These are phyloP conservation scores for Gymnothorax javanicus DNA, from an alignment of 2,797 vertebrate species.

Conservation along the genomic window DNA sequence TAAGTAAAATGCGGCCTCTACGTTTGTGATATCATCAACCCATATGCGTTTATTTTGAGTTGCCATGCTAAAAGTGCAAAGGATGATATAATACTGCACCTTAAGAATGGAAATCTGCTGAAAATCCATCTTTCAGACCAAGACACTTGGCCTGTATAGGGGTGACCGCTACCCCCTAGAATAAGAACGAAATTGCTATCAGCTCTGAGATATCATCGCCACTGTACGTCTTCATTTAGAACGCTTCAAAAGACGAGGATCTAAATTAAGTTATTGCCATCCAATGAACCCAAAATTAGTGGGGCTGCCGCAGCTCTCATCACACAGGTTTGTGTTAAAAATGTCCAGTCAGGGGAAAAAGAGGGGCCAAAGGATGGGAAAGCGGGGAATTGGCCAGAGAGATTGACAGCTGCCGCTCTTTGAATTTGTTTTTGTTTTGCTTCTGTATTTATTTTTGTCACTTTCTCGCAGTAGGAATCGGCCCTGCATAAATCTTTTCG, in stretches of 20 bases:
- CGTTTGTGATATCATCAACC: background rate
- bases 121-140: conserved; percentile 71
- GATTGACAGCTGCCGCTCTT: conserved; percentile 17
- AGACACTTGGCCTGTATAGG: conserved; percentile 57
- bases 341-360: conserved; percentile 58
- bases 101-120: conserved; percentile 78
- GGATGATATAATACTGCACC: conserved; percentile 75
- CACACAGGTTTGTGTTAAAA: conserved; percentile 42
- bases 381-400: conserved; percentile 30
- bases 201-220: conserved; percentile 61
- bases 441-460: conserved; percentile 45
- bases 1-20: background rate
- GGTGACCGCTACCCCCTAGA: conserved; percentile 57
- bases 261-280: conserved; percentile 81
- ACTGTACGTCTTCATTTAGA: conserved; percentile 75
- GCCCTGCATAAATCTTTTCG: conserved; percentile 62
- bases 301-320: conserved; percentile 54
- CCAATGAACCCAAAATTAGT: conserved; percentile 78
- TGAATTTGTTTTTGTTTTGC: conserved; percentile 20
- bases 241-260: conserved; percentile 68
- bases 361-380: conserved; percentile 9
- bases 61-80: conserved; percentile 40
- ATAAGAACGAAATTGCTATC: conserved; percentile 69
- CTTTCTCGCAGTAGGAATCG: conserved; percentile 61
- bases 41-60: conserved; percentile 12